A percentile compares a stretch with the other conserved stretches of the same genome.
These are phyloP conservation scores for Colaptes auratus DNA, from an alignment of 2,113 vertebrate genomes.

Conservation along the genomic window DNA sequence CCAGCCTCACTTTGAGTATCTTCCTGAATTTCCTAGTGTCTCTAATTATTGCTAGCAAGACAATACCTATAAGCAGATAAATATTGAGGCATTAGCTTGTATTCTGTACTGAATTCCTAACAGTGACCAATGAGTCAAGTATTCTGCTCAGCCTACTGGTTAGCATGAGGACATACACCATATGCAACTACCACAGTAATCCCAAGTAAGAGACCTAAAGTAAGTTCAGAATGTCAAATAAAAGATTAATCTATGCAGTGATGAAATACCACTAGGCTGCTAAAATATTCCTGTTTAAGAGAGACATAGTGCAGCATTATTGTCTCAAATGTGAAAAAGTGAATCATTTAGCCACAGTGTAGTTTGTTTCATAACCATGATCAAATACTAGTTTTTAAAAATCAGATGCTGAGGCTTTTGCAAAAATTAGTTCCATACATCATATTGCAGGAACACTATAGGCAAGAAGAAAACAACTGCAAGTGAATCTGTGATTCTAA, in stretches of 20 bases:
- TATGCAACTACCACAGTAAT: not conserved
- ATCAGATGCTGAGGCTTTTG: not conserved
- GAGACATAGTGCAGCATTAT: not conserved
- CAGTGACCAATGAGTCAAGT: not conserved
- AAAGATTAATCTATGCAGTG: not conserved
- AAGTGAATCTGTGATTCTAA: not conserved
- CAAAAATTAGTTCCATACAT: not conserved
- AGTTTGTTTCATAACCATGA: not conserved
- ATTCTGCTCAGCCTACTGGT: not conserved
- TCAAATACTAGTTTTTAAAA: not conserved
- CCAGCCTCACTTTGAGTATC: too few species aligned
- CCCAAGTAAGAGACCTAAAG: not conserved
- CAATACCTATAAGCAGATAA: too few species aligned
- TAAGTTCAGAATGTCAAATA: not conserved
- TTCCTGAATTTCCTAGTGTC: too few species aligned
- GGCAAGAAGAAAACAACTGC: not conserved
- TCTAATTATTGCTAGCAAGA: too few species aligned
- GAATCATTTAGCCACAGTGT: not conserved
- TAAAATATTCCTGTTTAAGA: not conserved
- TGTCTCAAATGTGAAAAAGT: not conserved
- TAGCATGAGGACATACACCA: not conserved
- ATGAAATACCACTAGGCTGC: not conserved
- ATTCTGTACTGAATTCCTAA: too few species aligned
- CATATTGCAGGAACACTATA: not conserved
- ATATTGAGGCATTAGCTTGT: too few species aligned